Base-by-base conservation (phyloP, 1,140 invertebrate genomes). In the Drosophila sucinea region DNA sequence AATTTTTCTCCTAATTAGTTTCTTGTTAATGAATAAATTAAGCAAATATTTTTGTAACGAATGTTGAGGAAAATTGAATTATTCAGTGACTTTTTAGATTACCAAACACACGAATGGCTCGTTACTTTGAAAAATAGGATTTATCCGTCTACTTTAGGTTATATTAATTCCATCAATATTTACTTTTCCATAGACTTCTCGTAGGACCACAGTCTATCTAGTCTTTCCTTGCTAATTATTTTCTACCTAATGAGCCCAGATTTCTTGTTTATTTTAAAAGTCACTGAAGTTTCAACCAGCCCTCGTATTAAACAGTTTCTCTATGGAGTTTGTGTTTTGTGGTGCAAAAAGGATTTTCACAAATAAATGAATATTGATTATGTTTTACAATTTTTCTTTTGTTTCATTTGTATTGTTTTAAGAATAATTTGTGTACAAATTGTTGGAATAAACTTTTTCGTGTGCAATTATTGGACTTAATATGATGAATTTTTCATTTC, bases 11-110 rank as follows among this genome's bases (percentile, higher is more conserved):
- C 25, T 51, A 10, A 47, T 7, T 8, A 47, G 25, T 38, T 38
- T 38, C 10, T 11, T 38, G 35, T 11, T 51, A 68, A 54, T 77
- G 76, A 65, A 70, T 83, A 73, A 51, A 51, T 27, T 10, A 51
- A 51, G 44, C 23, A 27, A 51, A 51, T 8, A 4, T 51, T 51
- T 51, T 41, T 17, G 7, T 51, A 3, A 27, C 7, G 5, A 10
- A 10, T 10, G 1, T 51, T 27, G 8, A 7, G 8, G 3, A 8
- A 2, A 27, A 2, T 10, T 25, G 2, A 25, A 51, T 4, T 10
- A 47, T 25, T 47, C 23, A 47, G 7, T 47, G 8, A 47, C 5
- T 1, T 7, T 2, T 47, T 10, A 25, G 6, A 25, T 38, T 10
- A 7, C 6, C 8, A 1, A 33, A 7, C 6, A 6, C 35, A 38